Percentiles rank a stretch among this genome's conserved stretches.
Evolutionary conservation across 2,888 invertebrate species (phyloP).

Genomic region (Eilema griseolum): DNA sequence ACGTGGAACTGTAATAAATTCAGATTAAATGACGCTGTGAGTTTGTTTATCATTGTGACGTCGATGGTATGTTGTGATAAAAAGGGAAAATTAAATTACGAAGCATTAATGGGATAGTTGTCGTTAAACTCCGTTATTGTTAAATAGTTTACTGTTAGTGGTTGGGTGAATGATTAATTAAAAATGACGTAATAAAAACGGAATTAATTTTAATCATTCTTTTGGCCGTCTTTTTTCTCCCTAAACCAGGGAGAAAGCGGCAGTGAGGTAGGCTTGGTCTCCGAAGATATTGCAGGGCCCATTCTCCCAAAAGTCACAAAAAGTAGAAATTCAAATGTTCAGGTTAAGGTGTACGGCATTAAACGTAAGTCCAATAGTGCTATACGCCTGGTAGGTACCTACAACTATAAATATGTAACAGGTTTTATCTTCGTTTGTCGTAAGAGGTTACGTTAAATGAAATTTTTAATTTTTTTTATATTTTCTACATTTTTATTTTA

Average conservation of each 20-base stretch:
- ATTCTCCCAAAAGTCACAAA: neutral
- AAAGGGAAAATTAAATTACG: slow-evolving; percentile 9
- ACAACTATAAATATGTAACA: neutral
- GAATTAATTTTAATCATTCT: neutral
- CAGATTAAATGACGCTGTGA: slow-evolving; percentile 9
- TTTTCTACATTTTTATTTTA: too few relatives aligned
- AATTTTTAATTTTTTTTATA: too few relatives aligned
- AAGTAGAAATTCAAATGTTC: neutral
- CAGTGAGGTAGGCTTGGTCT: neutral
- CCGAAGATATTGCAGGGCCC: neutral
- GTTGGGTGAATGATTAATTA: neutral
- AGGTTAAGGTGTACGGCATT: neutral
- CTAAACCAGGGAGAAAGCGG: neutral
- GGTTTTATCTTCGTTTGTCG: neutral
- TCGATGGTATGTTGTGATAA: slow-evolving; percentile 5
- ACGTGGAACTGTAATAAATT: slow-evolving; percentile 12
- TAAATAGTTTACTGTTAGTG: neutral
- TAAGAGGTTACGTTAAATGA: neutral
- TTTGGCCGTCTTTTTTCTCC: neutral
- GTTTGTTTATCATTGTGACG: slow-evolving; percentile 9
- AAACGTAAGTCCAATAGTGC: neutral
- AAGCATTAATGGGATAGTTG: slow-evolving; percentile 3
- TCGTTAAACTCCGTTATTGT: neutral
- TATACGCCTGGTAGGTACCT: too few relatives aligned
- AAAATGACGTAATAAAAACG: neutral